Evolutionary conservation across 2,797 vertebrate genomes (phyloP).

Genomic region (Glossophaga mutica): DNA sequence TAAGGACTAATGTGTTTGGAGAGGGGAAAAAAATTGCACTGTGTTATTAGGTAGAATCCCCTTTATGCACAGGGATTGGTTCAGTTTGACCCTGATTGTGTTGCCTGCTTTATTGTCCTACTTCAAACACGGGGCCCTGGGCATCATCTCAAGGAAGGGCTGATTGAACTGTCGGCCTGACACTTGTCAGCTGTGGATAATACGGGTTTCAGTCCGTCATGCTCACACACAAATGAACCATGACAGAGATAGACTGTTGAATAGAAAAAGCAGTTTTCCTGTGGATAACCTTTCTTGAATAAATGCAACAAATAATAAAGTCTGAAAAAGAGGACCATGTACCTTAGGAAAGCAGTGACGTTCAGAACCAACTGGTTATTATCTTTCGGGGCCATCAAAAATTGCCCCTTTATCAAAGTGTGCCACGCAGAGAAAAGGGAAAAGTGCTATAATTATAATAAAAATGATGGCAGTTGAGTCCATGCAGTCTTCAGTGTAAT

Average conservation of each 20-base stretch:
- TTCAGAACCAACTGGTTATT: slow-evolving; percentile 61
- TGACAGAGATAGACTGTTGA: slow-evolving; percentile 79
- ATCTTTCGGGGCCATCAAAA: slow-evolving; percentile 64
- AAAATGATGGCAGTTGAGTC: slow-evolving; percentile 22
- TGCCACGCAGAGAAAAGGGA: slow-evolving; percentile 42
- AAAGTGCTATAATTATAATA: slow-evolving; percentile 54
- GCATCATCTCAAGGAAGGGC: slow-evolving; percentile 78
- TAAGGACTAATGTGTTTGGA: slow-evolving; percentile 79
- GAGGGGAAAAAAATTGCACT: slow-evolving; percentile 55
- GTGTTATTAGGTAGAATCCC: slow-evolving; percentile 78
- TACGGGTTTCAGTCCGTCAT: slow-evolving; percentile 78
- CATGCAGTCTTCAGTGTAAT: background rate
- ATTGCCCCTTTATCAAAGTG: slow-evolving; percentile 51
- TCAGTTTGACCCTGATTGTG: slow-evolving; percentile 81
- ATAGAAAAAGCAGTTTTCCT: slow-evolving; percentile 78
- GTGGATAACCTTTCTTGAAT: slow-evolving; percentile 74
- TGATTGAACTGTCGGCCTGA: slow-evolving; percentile 81
- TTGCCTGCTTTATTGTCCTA: slow-evolving; percentile 78
- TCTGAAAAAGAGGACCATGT: slow-evolving; percentile 45
- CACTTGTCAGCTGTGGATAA: slow-evolving; percentile 82
- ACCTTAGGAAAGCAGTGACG: slow-evolving; percentile 61
- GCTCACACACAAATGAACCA: slow-evolving; percentile 81
- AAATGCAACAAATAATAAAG: slow-evolving; percentile 78
- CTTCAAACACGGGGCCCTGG: slow-evolving; percentile 79
- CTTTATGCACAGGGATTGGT: slow-evolving; percentile 77